Conservation (phyloP, 2,113 vertebrate genomes). For the Nicator chloris region DNA sequence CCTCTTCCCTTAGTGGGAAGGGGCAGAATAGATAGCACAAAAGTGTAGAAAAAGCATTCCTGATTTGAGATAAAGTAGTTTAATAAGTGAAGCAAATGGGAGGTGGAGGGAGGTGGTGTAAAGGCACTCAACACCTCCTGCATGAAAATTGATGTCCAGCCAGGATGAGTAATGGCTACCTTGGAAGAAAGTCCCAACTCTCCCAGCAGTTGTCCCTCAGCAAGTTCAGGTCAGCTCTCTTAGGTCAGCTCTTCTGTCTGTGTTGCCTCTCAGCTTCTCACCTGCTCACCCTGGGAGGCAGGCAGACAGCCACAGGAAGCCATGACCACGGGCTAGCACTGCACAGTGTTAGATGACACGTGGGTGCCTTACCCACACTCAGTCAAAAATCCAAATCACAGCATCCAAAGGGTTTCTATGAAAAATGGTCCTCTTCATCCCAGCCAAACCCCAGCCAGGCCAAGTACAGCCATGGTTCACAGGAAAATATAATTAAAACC, state of each 20-base stretch:
- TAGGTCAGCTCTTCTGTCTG: not conserved
- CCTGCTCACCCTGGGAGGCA: accelerated
- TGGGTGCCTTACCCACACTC: not conserved
- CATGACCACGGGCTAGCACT: not conserved
- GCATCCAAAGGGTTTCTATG: not conserved
- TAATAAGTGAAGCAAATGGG: not conserved
- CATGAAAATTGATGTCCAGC: accelerated
- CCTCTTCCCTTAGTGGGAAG: not conserved
- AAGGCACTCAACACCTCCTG: not conserved
- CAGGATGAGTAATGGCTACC: not conserved
- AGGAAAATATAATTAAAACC: not conserved
- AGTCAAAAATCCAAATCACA: not conserved
- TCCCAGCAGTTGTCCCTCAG: not conserved
- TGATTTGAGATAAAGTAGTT: not conserved
- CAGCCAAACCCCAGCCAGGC: not conserved
- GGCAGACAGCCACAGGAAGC: not conserved
- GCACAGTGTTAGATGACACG: not conserved
- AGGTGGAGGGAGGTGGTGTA: accelerated
- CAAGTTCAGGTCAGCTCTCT: not conserved
- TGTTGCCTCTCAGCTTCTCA: not conserved
- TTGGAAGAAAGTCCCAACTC: not conserved
- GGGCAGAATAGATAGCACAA: not conserved
- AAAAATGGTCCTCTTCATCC: not conserved
- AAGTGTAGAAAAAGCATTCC: not conserved
- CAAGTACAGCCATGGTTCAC: not conserved